Conservation (phyloP, 2,113 vertebrate species). For the Lethenteron reissneri region DNA sequence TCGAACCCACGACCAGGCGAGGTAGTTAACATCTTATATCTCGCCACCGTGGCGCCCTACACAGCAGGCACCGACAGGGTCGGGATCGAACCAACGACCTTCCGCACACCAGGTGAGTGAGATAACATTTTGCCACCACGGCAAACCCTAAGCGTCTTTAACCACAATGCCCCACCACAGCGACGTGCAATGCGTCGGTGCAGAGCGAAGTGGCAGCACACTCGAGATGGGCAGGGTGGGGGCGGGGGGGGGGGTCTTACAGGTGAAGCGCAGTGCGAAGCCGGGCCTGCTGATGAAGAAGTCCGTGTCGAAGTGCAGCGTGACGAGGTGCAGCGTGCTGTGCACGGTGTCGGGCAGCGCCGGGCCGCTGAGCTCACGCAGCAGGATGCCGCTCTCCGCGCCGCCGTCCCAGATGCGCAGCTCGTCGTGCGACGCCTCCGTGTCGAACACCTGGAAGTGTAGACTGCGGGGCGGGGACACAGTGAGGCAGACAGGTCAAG, state of each 20-base stretch:
- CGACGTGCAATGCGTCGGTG: too few relatives aligned
- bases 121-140: too few relatives aligned
- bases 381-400: slow-evolving; percentile 63
- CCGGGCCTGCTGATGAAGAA: slow-evolving; percentile 99
- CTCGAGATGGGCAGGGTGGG: background rate
- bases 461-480: slow-evolving; percentile 24
- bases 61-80: too few relatives aligned
- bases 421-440: slow-evolving; percentile 76
- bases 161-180: too few relatives aligned
- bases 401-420: slow-evolving; percentile 86
- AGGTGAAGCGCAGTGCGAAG: slow-evolving; percentile 79
- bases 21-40: too few relatives aligned
- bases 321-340: slow-evolving; percentile 72
- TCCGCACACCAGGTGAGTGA: too few relatives aligned
- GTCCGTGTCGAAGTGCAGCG: slow-evolving; percentile 85
- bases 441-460: slow-evolving; percentile 93
- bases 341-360: slow-evolving; percentile 46
- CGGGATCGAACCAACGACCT: too few relatives aligned
- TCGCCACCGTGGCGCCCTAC: too few relatives aligned
- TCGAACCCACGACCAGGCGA: too few relatives aligned
- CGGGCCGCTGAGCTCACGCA: slow-evolving; percentile 60
- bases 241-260: slow-evolving; percentile 20
- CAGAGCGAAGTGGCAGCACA: background rate
- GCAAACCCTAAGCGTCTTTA: too few relatives aligned
- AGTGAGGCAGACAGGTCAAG: too few relatives aligned